These are phyloP conservation scores for Rutilus rutilus DNA, from an alignment of 2,113 vertebrate species.

Conservation along the genomic window DNA sequence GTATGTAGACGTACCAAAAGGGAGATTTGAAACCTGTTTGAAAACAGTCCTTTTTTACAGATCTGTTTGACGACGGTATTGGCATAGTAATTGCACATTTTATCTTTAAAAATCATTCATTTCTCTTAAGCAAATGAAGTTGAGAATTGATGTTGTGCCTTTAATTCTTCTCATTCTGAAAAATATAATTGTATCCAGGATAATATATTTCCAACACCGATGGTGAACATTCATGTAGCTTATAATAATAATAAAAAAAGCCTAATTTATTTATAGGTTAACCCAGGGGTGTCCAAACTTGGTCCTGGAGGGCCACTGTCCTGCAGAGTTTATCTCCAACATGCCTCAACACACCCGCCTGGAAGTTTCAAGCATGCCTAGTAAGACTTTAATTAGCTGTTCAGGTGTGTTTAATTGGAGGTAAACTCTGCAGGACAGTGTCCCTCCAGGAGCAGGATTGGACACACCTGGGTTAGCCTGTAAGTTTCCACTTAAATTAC, in stretches of 20 bases:
- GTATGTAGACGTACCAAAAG: too few relatives aligned
- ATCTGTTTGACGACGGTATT: background rate
- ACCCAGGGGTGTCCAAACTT: too few relatives aligned
- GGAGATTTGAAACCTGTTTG: background rate
- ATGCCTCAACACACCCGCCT: too few relatives aligned
- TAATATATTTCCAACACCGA: background rate
- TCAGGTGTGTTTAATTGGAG: too few relatives aligned
- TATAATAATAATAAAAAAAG: background rate
- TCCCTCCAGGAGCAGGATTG: too few relatives aligned
- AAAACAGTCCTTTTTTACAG: background rate
- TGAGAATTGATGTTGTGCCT: background rate
- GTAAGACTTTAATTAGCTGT: too few relatives aligned
- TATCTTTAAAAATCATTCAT: background rate
- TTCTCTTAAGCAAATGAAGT: background rate
- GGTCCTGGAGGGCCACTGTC: too few relatives aligned
- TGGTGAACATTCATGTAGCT: background rate
- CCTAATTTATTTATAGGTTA: background rate
- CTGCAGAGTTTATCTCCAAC: too few relatives aligned
- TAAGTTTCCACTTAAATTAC: background rate
- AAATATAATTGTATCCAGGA: background rate
- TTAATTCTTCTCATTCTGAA: background rate
- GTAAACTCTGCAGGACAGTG: too few relatives aligned
- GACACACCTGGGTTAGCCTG: background rate
- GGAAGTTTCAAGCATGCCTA: too few relatives aligned
- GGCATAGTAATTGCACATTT: too few relatives aligned